Evolutionary conservation across 2,113 vertebrate species (phyloP).

Genomic region (Orthochromis malagaraziensis): DNA sequence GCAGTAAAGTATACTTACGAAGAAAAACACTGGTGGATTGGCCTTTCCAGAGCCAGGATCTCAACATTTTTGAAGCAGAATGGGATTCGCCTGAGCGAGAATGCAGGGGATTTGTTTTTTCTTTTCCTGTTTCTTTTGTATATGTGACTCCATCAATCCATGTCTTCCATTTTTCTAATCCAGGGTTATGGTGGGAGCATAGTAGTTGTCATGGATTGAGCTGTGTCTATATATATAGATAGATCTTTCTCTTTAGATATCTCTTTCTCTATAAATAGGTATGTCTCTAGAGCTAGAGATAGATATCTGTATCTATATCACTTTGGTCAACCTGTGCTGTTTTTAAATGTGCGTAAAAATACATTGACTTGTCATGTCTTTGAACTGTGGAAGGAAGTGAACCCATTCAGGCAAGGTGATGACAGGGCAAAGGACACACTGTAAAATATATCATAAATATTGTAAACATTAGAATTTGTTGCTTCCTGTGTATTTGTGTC

Average conservation of each 20-base stretch:
- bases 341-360: neutral
- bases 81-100: neutral
- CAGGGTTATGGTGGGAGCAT: neutral
- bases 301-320: neutral
- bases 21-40: neutral
- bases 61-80: neutral
- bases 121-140: neutral
- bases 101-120: neutral
- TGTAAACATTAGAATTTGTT: neutral
- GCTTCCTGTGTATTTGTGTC: neutral
- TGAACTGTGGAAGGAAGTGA: neutral
- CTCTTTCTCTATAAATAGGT: neutral
- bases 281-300: neutral
- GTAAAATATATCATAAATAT: neutral
- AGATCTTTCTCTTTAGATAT: neutral
- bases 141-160: neutral
- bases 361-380: neutral
- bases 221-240: neutral
- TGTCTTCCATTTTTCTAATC: neutral
- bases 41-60: neutral
- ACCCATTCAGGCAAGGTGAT: neutral
- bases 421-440: neutral
- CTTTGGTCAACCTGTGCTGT: neutral
- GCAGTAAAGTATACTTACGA: neutral
- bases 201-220: neutral